A percentile compares a stretch with the other conserved stretches of the same genome.
Conservation (phyloP, 1,140 invertebrate species). For the Wiebesia pumilae region DNA sequence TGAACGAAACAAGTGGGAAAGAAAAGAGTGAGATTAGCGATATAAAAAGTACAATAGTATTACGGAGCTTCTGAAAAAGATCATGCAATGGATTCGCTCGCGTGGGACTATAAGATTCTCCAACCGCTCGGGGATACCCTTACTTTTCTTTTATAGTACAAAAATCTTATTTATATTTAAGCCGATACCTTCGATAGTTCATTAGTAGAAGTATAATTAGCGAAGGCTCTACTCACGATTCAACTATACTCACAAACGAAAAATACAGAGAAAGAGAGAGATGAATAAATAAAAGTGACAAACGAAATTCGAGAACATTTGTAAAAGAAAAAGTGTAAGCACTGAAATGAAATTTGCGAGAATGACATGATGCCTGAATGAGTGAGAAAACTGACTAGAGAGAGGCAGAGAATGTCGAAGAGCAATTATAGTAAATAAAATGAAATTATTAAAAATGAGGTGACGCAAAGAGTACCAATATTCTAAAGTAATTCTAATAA, state of each 20-base stretch:
- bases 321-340: slow-evolving; percentile 4
- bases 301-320: slow-evolving; percentile 4
- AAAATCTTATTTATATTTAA: slow-evolving; percentile 72
- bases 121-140: slow-evolving; percentile 58
- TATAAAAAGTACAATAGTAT: neutral
- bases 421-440: slow-evolving; percentile 47
- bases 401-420: slow-evolving; percentile 47
- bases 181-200: slow-evolving; percentile 62
- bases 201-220: slow-evolving; percentile 63
- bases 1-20: neutral
- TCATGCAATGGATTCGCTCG: slow-evolving; percentile 48
- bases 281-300: slow-evolving; percentile 8
- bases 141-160: slow-evolving; percentile 73
- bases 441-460: slow-evolving; percentile 44
- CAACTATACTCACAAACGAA: slow-evolving; percentile 69
- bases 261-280: slow-evolving; percentile 32
- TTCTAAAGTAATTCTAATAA: slow-evolving; percentile 76
- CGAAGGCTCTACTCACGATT: slow-evolving; percentile 74
- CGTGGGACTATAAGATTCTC: slow-evolving; percentile 53
- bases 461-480: slow-evolving; percentile 71
- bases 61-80: slow-evolving; percentile 54
- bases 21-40: slow-evolving; percentile 39
- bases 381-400: slow-evolving; percentile 30
- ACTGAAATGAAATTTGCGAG: slow-evolving; percentile 36
- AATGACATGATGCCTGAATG: slow-evolving; percentile 51